Evolutionary conservation across 2,797 vertebrate genomes (phyloP).

Genomic region (Octomys mimax): DNA sequence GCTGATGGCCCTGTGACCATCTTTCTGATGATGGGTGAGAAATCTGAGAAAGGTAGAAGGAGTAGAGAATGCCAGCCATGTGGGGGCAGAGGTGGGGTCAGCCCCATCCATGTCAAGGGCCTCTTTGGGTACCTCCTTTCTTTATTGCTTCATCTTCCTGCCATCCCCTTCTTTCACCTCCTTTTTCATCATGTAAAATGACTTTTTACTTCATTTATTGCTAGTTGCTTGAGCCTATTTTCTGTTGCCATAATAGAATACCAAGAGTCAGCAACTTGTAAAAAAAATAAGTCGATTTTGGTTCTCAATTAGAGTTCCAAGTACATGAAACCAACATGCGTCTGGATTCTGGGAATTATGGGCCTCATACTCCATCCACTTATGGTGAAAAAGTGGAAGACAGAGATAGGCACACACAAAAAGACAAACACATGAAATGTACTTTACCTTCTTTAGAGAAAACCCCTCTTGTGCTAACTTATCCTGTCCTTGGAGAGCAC

Average conservation of each 20-base stretch:
- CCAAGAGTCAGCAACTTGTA: neutral
- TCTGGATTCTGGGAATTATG: neutral
- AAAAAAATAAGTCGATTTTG: neutral
- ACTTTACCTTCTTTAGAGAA: neutral
- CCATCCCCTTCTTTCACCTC: neutral
- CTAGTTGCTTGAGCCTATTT: neutral
- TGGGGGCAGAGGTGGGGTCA: too few relatives aligned
- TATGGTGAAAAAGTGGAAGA: neutral
- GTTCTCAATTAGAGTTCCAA: neutral
- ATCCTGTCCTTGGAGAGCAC: too few relatives aligned
- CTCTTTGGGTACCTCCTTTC: neutral
- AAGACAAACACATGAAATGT: neutral
- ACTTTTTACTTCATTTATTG: neutral
- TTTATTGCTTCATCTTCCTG: neutral
- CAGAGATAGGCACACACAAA: neutral
- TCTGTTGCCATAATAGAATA: neutral
- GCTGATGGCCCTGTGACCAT: neutral
- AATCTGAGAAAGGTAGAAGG: neutral
- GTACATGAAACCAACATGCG: neutral
- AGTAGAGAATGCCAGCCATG: rapidly evolving
- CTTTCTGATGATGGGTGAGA: neutral
- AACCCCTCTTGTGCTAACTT: neutral
- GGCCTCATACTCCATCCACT: neutral
- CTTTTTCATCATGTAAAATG: neutral
- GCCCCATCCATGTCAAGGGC: neutral